phyloP scores from a whole-genome alignment of 2,113 vertebrate genomes.

The Girardinichthys multiradiatus region DNA sequence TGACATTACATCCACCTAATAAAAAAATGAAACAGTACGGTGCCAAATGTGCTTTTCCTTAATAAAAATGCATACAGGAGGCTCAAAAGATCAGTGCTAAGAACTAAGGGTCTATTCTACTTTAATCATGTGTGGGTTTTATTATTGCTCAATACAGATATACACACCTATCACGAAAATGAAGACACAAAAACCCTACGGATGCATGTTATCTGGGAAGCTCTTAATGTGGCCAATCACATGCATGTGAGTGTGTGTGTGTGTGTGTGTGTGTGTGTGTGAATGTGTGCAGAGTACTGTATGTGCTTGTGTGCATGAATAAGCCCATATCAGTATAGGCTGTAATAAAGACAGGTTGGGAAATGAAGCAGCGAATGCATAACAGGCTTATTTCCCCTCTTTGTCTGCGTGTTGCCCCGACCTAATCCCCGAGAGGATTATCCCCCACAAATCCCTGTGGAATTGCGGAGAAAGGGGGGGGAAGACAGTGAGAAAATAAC shows the following conservation, averaged over 20 bases:
- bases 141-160: conserved; percentile 77
- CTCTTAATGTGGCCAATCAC: conserved; percentile 80
- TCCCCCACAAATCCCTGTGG: conserved; percentile 77
- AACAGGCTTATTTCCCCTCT: conserved; percentile 82
- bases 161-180: conserved; percentile 75
- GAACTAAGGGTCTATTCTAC: conserved; percentile 78
- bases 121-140: conserved; percentile 81
- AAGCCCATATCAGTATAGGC: conserved; percentile 77
- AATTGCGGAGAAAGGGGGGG: conserved; percentile 74
- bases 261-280: conserved; percentile 60
- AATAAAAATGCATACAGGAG: conserved; percentile 80
- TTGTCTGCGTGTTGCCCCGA: conserved; percentile 81
- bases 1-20: conserved; percentile 71
- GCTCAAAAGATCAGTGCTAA: conserved; percentile 79
- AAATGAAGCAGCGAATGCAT: conserved; percentile 81
- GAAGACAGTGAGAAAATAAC: conserved; percentile 46
- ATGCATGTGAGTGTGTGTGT: conserved; percentile 54
- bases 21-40: conserved; percentile 69
- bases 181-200: conserved; percentile 73
- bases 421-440: conserved; percentile 82
- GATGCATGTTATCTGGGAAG: conserved; percentile 72
- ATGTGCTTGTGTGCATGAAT: conserved; percentile 66
- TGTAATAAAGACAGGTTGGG: conserved; percentile 82
- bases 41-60: conserved; percentile 76
- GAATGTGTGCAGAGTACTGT: conserved; percentile 42